Evolutionary conservation across 2,888 invertebrate species (phyloP).

Genomic region (Eulithis testata): DNA sequence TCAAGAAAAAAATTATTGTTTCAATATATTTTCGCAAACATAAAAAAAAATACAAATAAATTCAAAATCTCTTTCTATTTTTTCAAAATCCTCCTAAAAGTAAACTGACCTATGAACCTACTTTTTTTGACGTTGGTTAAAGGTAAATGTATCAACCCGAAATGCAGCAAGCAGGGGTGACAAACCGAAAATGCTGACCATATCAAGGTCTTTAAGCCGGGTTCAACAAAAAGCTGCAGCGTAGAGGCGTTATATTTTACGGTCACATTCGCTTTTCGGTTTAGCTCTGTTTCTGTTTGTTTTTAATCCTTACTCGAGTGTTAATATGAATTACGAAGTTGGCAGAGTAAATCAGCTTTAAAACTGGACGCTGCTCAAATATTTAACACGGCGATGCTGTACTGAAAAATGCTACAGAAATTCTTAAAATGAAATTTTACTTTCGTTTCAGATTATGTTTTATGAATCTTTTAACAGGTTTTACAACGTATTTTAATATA

Average conservation of each 20-base stretch:
- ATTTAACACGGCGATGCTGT: constrained; percentile 17
- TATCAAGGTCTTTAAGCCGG: constrained; percentile 56
- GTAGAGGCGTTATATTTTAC: constrained; percentile 50
- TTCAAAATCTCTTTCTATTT: too few relatives aligned
- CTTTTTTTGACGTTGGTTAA: too few relatives aligned
- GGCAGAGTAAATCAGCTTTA: constrained; percentile 36
- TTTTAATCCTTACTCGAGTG: constrained; percentile 49
- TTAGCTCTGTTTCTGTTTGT: constrained; percentile 50
- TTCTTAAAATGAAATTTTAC: constrained; percentile 18
- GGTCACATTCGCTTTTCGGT: constrained; percentile 46
- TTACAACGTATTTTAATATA: constrained; percentile 5
- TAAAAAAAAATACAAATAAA: too few relatives aligned
- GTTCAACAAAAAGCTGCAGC: constrained; percentile 40
- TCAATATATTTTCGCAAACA: too few relatives aligned
- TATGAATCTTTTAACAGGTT: constrained; percentile 8
- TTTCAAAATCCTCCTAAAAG: too few relatives aligned
- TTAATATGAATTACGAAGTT: constrained; percentile 41
- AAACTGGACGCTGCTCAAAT: constrained; percentile 31
- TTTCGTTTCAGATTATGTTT: constrained; percentile 23
- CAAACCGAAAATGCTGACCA: constrained; percentile 48
- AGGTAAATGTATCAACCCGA: neutral
- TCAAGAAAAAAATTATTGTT: too few relatives aligned
- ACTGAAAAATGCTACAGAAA: constrained; percentile 18
- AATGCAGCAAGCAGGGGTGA: constrained; percentile 1
- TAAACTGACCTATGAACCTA: too few relatives aligned